Conservation (phyloP, 1,140 invertebrate genomes). For the Arion vulgaris region DNA sequence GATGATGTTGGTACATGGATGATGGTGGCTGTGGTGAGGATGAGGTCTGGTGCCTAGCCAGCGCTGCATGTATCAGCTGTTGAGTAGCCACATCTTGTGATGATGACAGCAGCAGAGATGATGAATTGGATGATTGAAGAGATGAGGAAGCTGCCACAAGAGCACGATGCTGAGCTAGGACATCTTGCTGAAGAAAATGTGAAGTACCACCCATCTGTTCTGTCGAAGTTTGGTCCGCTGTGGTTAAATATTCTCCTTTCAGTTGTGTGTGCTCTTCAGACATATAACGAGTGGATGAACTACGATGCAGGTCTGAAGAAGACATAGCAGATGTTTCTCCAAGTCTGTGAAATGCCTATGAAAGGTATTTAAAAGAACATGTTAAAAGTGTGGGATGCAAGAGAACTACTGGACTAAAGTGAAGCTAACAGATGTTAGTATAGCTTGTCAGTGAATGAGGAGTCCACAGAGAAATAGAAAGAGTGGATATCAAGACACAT, state of each 20-base stretch:
- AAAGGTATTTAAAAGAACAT: too few relatives aligned
- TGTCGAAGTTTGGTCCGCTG: conserved; percentile 18
- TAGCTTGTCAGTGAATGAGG: too few relatives aligned
- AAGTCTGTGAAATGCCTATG: conserved; percentile 29
- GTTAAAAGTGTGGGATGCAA: too few relatives aligned
- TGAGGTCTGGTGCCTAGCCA: conserved; percentile 25
- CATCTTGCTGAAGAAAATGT: conserved; percentile 24
- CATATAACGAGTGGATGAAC: background rate
- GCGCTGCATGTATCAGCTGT: conserved; percentile 33
- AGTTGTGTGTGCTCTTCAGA: conserved; percentile 14
- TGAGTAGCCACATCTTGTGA: conserved; percentile 27
- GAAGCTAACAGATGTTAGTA: too few relatives aligned
- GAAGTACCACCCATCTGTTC: background rate
- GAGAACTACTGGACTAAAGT: too few relatives aligned
- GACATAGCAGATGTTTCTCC: conserved; percentile 30
- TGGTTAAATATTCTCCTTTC: conserved; percentile 10
- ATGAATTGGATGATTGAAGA: conserved; percentile 9
- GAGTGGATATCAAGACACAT: too few relatives aligned
- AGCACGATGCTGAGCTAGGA: conserved; percentile 32
- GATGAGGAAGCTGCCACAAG: conserved; percentile 33
- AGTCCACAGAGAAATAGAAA: too few relatives aligned
- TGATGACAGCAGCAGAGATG: conserved; percentile 27
- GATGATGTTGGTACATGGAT: conserved; percentile 22
- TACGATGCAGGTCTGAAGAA: conserved; percentile 18
- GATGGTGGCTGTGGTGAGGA: conserved; percentile 15